Base-by-base conservation (phyloP, 1,140 invertebrate genomes). In the Heliconius hewitsoni region DNA sequence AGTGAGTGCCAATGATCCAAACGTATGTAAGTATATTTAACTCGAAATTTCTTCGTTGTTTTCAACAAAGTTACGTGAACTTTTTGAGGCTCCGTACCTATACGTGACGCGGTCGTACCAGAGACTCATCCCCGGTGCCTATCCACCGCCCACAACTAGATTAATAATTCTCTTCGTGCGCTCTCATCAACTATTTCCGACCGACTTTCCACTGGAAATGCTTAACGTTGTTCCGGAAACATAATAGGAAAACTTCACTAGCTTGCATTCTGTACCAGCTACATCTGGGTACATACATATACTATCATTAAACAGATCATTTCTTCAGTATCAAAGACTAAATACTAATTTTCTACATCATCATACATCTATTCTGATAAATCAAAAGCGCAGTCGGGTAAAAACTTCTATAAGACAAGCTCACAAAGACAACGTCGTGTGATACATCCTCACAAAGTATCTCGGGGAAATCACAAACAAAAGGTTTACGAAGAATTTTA, bases 211-310 rank as follows among this genome's bases (percentile, higher is more conserved):
- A 57, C 55, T 57, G 19, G 8, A 57, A 57, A 60, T 19, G 55
- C 19, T 66, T 16, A 30, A 66, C 60, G 60, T 66, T n/a, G 23
- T 66, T 66, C 60, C 60, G 60, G 60, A 66, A 66, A 66, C 11
- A 27, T 66, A 66, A 27, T 66, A 66, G 57, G 9, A 27, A 66
- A 66, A 66, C 3, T 27, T 66, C 57, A 11, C 57, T 13, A 13
- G 23, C 9, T 5, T 27, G 27, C 60, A 27, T 19, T 52, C 50
- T 19, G 50, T 2, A 19, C 16, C 18, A 19, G 18, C 18, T 5
- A 19, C 16, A 52, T 18, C 16, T 19, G 19, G 2, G 16, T 52
- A 19, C 19, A 52, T 23, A 23, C 23, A 18, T 2, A 13, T 19
- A 52, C 50, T 52, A 19, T 52, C 4, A 52, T 52, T 16, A 16